phyloP scores from a whole-genome alignment of 1,140 invertebrate genomes.

The Aphelenchoides besseyi region DNA sequence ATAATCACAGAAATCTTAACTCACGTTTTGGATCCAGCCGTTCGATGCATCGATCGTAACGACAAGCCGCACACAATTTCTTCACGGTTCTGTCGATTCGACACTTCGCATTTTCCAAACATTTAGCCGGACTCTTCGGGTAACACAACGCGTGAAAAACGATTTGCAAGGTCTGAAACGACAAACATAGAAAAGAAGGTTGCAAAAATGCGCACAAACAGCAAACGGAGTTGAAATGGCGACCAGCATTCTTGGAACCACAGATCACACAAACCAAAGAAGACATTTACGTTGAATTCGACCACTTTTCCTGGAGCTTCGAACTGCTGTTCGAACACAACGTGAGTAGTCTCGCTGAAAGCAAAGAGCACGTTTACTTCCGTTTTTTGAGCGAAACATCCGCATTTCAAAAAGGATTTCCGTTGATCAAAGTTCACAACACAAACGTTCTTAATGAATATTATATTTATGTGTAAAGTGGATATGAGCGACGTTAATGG shows the following conservation, averaged over 20 bases:
- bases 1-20: neutral
- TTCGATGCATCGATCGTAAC: neutral
- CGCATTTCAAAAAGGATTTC: no score
- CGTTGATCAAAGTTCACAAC: no score
- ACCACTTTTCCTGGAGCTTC: no score
- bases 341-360: neutral
- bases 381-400: no score
- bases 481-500: no score
- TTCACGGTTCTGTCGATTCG: neutral
- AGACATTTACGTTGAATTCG: neutral
- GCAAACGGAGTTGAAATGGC: neutral
- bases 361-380: slow-evolving; percentile 1
- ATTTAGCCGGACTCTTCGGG: neutral
- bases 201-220: neutral
- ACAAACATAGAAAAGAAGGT: neutral
- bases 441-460: no score
- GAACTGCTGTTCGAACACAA: no score
- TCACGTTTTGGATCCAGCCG: neutral
- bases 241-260: neutral
- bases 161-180: neutral
- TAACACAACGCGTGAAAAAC: neutral
- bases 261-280: neutral
- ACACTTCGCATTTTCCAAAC: neutral
- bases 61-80: neutral
- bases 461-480: no score